A percentile compares a stretch with the other conserved stretches of the same genome.
These are phyloP conservation scores for Epirrhoe tristata DNA, from an alignment of 2,888 invertebrate species.

Conservation along the genomic window DNA sequence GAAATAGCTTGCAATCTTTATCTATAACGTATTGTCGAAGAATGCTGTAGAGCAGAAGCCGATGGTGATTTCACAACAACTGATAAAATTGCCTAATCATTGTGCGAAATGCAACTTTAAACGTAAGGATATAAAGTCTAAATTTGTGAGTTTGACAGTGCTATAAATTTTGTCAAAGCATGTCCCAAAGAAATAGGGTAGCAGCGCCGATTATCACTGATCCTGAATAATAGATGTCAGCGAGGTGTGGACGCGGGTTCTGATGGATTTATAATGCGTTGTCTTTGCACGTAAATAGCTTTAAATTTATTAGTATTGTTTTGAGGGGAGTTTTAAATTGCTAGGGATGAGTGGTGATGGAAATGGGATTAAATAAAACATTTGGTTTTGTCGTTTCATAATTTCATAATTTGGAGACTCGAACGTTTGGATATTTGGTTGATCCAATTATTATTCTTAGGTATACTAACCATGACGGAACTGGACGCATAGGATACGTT, in stretches of 20 bases:
- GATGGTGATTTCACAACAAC: slow-evolving; percentile 23
- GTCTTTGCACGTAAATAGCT: slow-evolving; percentile 40
- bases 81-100: slow-evolving; percentile 14
- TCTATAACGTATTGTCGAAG: slow-evolving; percentile 10
- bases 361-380: neutral
- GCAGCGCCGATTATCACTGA: slow-evolving; percentile 69
- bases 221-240: slow-evolving; percentile 72
- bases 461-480: neutral
- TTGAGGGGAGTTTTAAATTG: slow-evolving; percentile 12
- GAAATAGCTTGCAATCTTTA: neutral
- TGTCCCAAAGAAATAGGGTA: slow-evolving; percentile 61
- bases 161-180: slow-evolving; percentile 43
- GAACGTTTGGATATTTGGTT: neutral
- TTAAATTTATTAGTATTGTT: slow-evolving; percentile 38
- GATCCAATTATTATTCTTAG: neutral
- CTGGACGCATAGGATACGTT: neutral
- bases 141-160: neutral
- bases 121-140: neutral
- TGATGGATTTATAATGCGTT: slow-evolving; percentile 48
- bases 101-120: slow-evolving; percentile 9
- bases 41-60: slow-evolving; percentile 2
- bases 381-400: neutral
- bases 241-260: slow-evolving; percentile 45
- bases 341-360: neutral
- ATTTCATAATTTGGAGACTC: neutral